Conservation (phyloP, 2,888 invertebrate genomes). For the Stenotaenia linearis region DNA sequence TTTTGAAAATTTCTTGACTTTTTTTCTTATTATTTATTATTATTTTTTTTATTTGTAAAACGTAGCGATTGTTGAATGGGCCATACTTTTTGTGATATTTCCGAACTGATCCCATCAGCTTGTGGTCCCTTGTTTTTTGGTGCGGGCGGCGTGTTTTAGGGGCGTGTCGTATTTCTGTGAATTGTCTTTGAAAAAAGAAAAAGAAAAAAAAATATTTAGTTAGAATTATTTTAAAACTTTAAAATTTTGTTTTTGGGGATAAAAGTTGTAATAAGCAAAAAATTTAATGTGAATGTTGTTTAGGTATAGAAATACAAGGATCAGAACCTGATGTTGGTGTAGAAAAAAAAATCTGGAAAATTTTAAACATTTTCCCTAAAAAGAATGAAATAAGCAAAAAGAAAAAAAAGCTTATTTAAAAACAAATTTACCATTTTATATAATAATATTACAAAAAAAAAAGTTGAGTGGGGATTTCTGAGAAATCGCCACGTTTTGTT, state of each 20-base stretch:
- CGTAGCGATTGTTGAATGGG: not conserved
- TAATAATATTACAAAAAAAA: not conserved
- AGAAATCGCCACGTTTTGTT: not conserved
- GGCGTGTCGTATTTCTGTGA: not conserved
- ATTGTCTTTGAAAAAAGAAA: not conserved
- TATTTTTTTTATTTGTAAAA: not conserved
- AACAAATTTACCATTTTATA: not conserved
- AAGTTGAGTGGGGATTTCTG: not conserved
- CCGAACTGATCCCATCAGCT: slow-evolving; percentile 28
- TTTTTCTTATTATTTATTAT: not conserved
- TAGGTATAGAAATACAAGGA: slow-evolving; percentile 20
- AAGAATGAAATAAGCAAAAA: not conserved
- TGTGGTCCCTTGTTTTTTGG: slow-evolving; percentile 27
- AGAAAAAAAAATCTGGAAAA: too few species aligned
- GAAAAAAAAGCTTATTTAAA: not conserved
- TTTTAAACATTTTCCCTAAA: not conserved
- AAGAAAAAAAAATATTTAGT: not conserved
- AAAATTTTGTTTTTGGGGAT: not conserved
- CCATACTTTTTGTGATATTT: not conserved
- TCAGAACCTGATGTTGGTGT: slow-evolving; percentile 30
- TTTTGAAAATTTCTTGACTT: too few species aligned
- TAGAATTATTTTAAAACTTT: too few species aligned
- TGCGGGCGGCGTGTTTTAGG: not conserved
- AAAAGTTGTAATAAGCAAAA: too few species aligned
- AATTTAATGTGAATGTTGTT: not conserved